Evolutionary conservation across 2,888 invertebrate genomes (phyloP).

Genomic region (Lepetodrilus schrolli): DNA sequence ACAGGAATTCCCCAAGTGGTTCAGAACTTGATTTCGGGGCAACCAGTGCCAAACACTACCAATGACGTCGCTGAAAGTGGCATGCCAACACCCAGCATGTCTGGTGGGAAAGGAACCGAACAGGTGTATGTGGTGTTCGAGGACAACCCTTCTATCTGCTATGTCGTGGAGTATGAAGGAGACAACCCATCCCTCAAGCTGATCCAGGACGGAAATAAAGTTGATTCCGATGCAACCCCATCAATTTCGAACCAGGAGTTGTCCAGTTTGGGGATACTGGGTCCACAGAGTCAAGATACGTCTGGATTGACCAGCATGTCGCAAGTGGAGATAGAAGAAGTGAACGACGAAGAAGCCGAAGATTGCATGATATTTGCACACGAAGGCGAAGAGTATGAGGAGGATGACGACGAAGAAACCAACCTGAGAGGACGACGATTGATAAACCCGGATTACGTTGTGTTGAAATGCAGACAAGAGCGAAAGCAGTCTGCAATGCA

Average conservation of each 20-base stretch:
- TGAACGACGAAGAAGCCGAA: background rate
- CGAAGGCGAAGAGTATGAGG: background rate
- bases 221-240: background rate
- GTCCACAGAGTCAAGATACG: too few species aligned
- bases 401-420: background rate
- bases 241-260: background rate
- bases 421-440: background rate
- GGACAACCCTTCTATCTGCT: conserved; percentile 13
- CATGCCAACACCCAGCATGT: background rate
- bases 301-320: too few species aligned
- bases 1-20: conserved; percentile 1
- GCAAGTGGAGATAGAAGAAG: background rate
- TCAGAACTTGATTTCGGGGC: background rate
- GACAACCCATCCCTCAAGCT: background rate
- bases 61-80: background rate
- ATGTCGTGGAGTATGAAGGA: conserved; percentile 10
- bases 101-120: too few species aligned
- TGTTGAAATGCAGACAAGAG: background rate
- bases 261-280: too few species aligned
- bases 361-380: background rate
- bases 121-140: conserved; percentile 21
- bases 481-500: too few species aligned
- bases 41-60: background rate
- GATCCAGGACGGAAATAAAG: background rate
- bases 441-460: background rate